phyloP scores from a whole-genome alignment of 92 coral and sea anemone genomes.

The Epizoanthus stellaris region DNA sequence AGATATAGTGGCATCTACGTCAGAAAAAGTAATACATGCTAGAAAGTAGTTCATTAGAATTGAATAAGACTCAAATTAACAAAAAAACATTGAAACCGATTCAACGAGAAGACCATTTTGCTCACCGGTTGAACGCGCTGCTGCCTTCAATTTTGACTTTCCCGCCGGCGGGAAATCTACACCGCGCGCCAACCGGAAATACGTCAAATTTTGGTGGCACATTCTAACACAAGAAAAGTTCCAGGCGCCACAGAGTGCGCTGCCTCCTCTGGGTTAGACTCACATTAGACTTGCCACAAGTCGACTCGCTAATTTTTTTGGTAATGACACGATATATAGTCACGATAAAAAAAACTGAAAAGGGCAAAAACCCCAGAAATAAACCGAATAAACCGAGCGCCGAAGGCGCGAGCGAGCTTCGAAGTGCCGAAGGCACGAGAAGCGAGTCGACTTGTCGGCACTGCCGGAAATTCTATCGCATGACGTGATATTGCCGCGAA shows the following conservation, averaged over 20 bases:
- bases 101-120: neutral
- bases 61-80: neutral
- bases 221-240: neutral
- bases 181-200: too few relatives aligned
- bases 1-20: neutral
- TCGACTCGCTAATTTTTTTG: too few relatives aligned
- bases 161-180: too few relatives aligned
- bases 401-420: too few relatives aligned
- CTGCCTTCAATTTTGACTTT: too few relatives aligned
- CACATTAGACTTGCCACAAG: conserved; percentile 12
- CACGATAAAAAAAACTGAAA: conserved; percentile 9
- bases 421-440: conserved; percentile 9
- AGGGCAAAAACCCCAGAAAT: conserved; percentile 19
- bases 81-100: neutral
- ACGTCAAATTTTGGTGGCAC: too few relatives aligned
- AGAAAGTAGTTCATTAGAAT: neutral
- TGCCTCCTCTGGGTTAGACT: conserved; percentile 3
- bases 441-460: neutral
- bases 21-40: conserved; percentile 2
- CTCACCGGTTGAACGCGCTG: neutral
- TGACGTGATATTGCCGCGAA: conserved; percentile 2
- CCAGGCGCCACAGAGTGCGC: neutral
- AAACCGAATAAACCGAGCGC: neutral
- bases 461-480: conserved; percentile 1
- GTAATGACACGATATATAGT: neutral